Evolutionary conservation across 2,113 vertebrate species (phyloP).

Genomic region (Apistogramma diplotaenia): DNA sequence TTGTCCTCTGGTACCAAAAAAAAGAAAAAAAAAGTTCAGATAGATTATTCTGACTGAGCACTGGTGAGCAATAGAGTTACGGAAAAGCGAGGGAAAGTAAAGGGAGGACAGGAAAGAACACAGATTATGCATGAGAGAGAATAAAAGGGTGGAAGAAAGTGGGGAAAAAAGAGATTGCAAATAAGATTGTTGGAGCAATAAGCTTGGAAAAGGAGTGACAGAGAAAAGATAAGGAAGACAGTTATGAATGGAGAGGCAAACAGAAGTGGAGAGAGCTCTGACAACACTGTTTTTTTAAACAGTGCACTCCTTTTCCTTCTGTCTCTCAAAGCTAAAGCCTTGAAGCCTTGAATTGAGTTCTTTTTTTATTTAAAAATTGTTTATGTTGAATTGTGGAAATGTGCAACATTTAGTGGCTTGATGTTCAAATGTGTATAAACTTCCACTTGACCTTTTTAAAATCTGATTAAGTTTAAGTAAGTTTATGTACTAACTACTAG

Average conservation of each 20-base stretch:
- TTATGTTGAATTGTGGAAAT: neutral
- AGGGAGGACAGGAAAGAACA: slow-evolving; percentile 43
- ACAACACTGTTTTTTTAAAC: slow-evolving; percentile 23
- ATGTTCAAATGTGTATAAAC: neutral
- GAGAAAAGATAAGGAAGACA: slow-evolving; percentile 19
- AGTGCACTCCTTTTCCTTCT: neutral
- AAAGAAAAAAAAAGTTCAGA: slow-evolving; percentile 50
- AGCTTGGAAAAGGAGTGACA: slow-evolving; percentile 15
- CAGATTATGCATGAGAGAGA: slow-evolving; percentile 54
- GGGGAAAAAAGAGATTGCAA: slow-evolving; percentile 14
- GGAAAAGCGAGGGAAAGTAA: slow-evolving; percentile 27
- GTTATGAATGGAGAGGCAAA: slow-evolving; percentile 39
- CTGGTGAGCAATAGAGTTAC: slow-evolving; percentile 39
- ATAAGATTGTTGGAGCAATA: slow-evolving; percentile 44
- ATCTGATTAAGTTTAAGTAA: neutral
- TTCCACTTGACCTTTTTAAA: neutral
- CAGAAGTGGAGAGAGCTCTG: slow-evolving; percentile 31
- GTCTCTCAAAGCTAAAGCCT: slow-evolving; percentile 1
- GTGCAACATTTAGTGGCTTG: neutral
- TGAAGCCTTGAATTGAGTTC: neutral
- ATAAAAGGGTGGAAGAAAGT: slow-evolving; percentile 32
- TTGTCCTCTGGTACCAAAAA: slow-evolving; percentile 51
- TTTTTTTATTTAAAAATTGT: neutral
- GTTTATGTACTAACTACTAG: neutral
- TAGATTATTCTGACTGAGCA: slow-evolving; percentile 56